Conservation (phyloP, 2,113 vertebrate genomes). For the Leucoraja erinaceus region DNA sequence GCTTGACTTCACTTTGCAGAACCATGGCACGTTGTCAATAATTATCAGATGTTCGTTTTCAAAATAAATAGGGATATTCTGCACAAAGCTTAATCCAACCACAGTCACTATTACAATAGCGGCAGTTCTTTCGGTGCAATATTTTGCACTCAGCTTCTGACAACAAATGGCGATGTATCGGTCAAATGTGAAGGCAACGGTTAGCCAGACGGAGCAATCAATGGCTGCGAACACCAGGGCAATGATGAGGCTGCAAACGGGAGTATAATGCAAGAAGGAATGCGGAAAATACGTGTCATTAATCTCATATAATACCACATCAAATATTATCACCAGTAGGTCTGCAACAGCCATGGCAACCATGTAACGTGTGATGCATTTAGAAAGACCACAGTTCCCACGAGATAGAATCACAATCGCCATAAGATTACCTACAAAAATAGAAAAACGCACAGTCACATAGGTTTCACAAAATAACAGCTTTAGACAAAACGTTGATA, state of each 20-base stretch:
- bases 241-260: background rate
- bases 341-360: background rate
- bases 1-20: background rate
- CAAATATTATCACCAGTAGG: background rate
- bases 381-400: background rate
- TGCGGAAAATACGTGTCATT: background rate
- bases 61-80: background rate
- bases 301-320: background rate
- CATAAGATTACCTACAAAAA: background rate
- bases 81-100: background rate
- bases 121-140: background rate
- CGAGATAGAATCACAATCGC: background rate
- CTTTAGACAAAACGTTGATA: no score
- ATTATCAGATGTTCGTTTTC: background rate
- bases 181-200: background rate
- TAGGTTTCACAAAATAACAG: no score
- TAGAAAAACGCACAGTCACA: no score
- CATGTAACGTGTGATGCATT: background rate
- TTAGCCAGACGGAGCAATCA: background rate
- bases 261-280: background rate
- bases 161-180: background rate
- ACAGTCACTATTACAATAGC: background rate
- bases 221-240: background rate
- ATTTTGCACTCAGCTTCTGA: background rate
- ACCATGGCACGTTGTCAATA: background rate